Base-by-base conservation (phyloP, 2,113 vertebrate genomes). In the Natator depressus region DNA sequence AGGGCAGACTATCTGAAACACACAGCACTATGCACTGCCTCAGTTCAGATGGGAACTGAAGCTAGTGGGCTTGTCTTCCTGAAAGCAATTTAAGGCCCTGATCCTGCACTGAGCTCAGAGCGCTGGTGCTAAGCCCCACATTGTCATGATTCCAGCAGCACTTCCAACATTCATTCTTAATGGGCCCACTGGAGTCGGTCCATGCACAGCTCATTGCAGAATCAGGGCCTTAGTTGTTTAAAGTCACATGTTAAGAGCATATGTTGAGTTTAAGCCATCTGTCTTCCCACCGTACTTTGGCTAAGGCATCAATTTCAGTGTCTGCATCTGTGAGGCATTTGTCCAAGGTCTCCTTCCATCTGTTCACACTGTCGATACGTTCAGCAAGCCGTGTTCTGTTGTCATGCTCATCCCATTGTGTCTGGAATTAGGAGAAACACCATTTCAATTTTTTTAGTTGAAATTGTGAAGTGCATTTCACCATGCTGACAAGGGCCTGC, bases 271-370 rank as follows among this genome's bases (percentile, higher is more conserved):
- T 54, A 85, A 96, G 93, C 94, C 97, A 95, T 89, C 95, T 96
- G 90, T 54, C 85, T 93, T 84, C n/a, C 57, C 84, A 55, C 84
- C 97, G 2, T 96, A 98, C 97, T 86, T 97, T 95, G 5, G 98
- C 98, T 94, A 99, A 98, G 20, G 98, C 97, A 5, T 99, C 98
- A 22, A 99, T 99, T 98, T 99, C 99, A 3, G 85, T 96, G 78
- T 99, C 99, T 57, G 99, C 95, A 10, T 99, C 99, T 24, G 97
- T 88, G 0, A 99, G 98, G 75, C 98, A 99, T 84, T 92, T 97
- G 88, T 99, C 98, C 97, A 99, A 95, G 13, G 79, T 96, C 82
- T 99, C 99, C 42, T 98, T 99, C 98, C 99, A 99, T 42, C 97
- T 98, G 80, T 98, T 97, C 76, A 99, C 96, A 0, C 97, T 98